These are phyloP conservation scores for Margarornis squamiger DNA, from an alignment of 2,797 vertebrate species.

Conservation along the genomic window DNA sequence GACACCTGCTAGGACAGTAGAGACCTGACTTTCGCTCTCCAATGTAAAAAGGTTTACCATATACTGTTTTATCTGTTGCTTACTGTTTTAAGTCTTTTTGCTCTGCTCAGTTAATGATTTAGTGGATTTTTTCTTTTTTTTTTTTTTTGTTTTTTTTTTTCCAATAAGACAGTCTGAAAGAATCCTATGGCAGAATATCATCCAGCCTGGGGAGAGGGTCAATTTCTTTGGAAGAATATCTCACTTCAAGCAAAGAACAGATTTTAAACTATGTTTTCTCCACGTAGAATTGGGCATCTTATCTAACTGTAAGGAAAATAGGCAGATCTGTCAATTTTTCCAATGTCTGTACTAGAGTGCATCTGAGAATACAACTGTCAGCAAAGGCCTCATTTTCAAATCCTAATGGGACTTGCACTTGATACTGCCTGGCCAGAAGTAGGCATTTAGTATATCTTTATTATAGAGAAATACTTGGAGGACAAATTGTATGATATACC, in stretches of 20 bases:
- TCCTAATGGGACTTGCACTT: neutral
- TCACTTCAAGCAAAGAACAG: neutral
- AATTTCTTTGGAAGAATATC: neutral
- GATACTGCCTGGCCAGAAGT: neutral
- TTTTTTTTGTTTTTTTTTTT: neutral
- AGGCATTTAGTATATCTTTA: neutral
- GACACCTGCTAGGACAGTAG: neutral
- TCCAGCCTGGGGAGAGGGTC: neutral
- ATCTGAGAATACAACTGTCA: neutral
- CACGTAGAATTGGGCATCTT: neutral
- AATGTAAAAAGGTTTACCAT: neutral
- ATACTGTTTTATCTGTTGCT: neutral
- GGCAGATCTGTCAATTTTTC: neutral
- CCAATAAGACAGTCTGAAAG: neutral
- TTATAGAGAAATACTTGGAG: neutral
- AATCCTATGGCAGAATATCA: neutral
- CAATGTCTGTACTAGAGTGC: neutral
- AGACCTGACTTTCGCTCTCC: neutral
- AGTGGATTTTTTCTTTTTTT: neutral
- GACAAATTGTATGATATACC: neutral
- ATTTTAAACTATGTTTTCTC: neutral
- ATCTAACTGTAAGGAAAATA: neutral
- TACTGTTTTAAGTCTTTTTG: neutral
- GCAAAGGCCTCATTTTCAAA: neutral
- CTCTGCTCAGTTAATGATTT: neutral